Base-by-base conservation (phyloP, 2,888 invertebrate genomes). In the Itoplectis maculator region DNA sequence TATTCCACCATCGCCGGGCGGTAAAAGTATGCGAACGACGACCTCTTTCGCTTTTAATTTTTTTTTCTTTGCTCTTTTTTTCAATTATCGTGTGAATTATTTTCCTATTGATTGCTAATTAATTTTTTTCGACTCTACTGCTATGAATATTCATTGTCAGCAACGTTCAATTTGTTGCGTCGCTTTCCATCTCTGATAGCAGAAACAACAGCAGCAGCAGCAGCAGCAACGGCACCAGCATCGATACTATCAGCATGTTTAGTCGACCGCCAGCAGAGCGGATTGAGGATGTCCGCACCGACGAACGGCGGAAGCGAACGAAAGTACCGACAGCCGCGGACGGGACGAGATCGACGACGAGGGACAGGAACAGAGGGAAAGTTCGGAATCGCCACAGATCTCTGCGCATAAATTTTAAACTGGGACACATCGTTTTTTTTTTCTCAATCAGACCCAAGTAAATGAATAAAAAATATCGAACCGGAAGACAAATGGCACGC, bases 261-360 rank as follows among this genome's bases (percentile, higher is more conserved):
- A 8, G 1, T 29, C 29, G 54, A 66, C 65, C 0, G 35, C 45
- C 51, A 29, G 35, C 65, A 54, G 11, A 15, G 42, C 8, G 78
- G 35, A 78, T 77, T 65, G 78, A 70, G 78, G 78, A 78, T 78
- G 51, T 78, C 63, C 78, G 78, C 42, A 78, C 54, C 49, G 65
- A 70, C 49, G 13, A 51, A 70, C 70, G 63, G 51, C 78, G 78
- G 78, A 78, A 78, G 78, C 63, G 70, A 20, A 77, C 63, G 77
- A 78, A 70, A 78, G 70, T 78, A 65, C 49, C 70, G 56, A 56
- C n/a, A 4, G 70, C 35, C 63, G 29, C 5, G 29, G 29, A 29
- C 29, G 29, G 51, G 29, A 61, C 45, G 54, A 29, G 61, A 70
- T 20, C 9, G n/a, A 7, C 61, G 70, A 78, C 63, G 63, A 70